These are phyloP conservation scores for Thaumetopoea pityocampa DNA, from an alignment of 1,140 invertebrate species.

Conservation along the genomic window DNA sequence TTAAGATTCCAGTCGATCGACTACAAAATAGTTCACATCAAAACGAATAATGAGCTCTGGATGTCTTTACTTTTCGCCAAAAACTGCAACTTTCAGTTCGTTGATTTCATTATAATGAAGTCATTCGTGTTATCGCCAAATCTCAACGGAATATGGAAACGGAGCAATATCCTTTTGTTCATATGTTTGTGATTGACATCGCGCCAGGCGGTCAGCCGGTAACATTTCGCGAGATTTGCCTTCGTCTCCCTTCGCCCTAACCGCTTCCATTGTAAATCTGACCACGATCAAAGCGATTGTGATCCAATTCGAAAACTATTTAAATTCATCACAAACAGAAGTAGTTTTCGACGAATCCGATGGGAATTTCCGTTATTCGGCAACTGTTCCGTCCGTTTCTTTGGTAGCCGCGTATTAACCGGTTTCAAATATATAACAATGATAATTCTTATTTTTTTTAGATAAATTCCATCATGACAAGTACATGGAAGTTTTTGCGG, in stretches of 20 bases:
- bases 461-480: too few relatives aligned
- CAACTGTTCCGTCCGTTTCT: slow-evolving; percentile 11
- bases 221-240: slow-evolving; percentile 36
- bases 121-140: slow-evolving; percentile 62
- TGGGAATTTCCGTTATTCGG: slow-evolving; percentile 37
- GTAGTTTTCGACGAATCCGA: slow-evolving; percentile 18
- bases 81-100: slow-evolving; percentile 53
- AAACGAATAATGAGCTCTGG: slow-evolving; percentile 33
- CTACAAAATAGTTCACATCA: slow-evolving; percentile 36
- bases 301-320: slow-evolving; percentile 51
- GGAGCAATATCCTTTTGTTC: slow-evolving; percentile 63
- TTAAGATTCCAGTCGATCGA: slow-evolving; percentile 54
- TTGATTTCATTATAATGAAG: slow-evolving; percentile 53
- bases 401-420: slow-evolving; percentile 6
- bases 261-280: slow-evolving; percentile 55
- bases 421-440: slow-evolving; percentile 10
- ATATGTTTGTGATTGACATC: slow-evolving; percentile 71
- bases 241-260: slow-evolving; percentile 42
- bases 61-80: slow-evolving; percentile 39
- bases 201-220: slow-evolving; percentile 63
- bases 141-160: slow-evolving; percentile 57
- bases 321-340: slow-evolving; percentile 30
- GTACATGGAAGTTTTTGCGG: too few relatives aligned
- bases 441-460: too few relatives aligned
- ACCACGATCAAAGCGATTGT: slow-evolving; percentile 56